Conservation (phyloP, 2,888 invertebrate species). For the Drosophila koepferae region DNA sequence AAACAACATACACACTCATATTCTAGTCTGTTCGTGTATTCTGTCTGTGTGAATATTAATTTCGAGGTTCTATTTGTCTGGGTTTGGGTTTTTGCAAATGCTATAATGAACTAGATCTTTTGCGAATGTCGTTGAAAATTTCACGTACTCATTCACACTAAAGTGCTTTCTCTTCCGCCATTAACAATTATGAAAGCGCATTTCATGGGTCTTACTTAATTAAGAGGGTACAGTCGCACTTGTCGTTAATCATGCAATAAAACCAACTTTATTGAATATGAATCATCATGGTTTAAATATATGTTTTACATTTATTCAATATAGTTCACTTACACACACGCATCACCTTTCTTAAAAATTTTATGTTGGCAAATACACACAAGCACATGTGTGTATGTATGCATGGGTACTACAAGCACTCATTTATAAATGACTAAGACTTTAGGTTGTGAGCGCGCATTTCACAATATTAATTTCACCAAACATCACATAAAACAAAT, state of each 20-base stretch:
- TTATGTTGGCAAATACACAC: slow-evolving; percentile 7
- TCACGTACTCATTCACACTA: slow-evolving; percentile 3
- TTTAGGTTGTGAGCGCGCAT: not conserved
- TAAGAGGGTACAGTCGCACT: slow-evolving; percentile 60
- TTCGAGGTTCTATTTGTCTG: slow-evolving; percentile 46
- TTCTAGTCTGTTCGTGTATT: slow-evolving; percentile 24
- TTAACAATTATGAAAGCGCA: slow-evolving; percentile 9
- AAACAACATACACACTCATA: slow-evolving; percentile 17
- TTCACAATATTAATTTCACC: not conserved
- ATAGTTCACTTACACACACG: slow-evolving; percentile 21
- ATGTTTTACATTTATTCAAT: slow-evolving; percentile 5
- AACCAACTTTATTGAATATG: slow-evolving; percentile 45
- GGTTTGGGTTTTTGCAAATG: slow-evolving; percentile 27
- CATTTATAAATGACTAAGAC: slow-evolving; percentile 12
- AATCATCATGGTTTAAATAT: slow-evolving; percentile 38
- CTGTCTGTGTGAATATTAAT: slow-evolving; percentile 19
- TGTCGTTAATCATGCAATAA: slow-evolving; percentile 13
- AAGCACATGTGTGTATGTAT: slow-evolving; percentile 3
- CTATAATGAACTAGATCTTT: slow-evolving; percentile 18
- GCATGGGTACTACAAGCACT: not conserved
- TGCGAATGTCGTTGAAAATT: slow-evolving; percentile 17
- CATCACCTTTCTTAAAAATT: slow-evolving; percentile 49
- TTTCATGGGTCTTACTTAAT: slow-evolving; percentile 51
- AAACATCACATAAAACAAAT: not conserved
- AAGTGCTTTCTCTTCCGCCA: slow-evolving; percentile 14